phyloP scores from a whole-genome alignment of 1,140 invertebrate genomes.

The Samia ricini region DNA sequence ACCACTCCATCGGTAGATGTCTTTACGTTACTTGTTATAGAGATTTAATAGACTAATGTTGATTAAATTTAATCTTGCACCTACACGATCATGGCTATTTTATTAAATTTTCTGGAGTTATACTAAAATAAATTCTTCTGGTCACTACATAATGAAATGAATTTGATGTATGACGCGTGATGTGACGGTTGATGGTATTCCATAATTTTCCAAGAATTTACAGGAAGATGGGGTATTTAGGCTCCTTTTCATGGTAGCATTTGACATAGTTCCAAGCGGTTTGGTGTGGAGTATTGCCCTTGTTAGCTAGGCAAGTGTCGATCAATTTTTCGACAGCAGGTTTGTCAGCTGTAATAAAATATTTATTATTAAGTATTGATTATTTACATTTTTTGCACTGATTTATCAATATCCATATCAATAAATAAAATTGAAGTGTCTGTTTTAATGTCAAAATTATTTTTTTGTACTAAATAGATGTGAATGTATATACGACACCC shows the following conservation, averaged over 20 bases:
- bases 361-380: neutral
- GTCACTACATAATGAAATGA: neutral
- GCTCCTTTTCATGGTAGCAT: conserved; percentile 77
- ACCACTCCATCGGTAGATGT: neutral
- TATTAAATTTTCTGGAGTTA: no score
- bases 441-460: no score
- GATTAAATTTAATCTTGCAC: no score
- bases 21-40: neutral
- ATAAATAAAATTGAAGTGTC: no score
- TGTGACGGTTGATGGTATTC: neutral
- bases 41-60: neutral
- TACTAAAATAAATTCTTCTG: no score
- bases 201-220: conserved; percentile 28
- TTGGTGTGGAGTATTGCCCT: conserved; percentile 72
- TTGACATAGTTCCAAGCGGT: conserved; percentile 77
- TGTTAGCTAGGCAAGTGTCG: conserved; percentile 66
- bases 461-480: no score
- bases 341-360: conserved; percentile 57
- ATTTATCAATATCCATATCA: no score
- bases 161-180: neutral
- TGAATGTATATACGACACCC: no score
- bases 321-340: conserved; percentile 66
- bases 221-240: conserved; percentile 70
- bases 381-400: no score
- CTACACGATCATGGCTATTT: no score